Base-by-base conservation (phyloP, 1,140 invertebrate genomes). In the Halictus rubicundus region DNA sequence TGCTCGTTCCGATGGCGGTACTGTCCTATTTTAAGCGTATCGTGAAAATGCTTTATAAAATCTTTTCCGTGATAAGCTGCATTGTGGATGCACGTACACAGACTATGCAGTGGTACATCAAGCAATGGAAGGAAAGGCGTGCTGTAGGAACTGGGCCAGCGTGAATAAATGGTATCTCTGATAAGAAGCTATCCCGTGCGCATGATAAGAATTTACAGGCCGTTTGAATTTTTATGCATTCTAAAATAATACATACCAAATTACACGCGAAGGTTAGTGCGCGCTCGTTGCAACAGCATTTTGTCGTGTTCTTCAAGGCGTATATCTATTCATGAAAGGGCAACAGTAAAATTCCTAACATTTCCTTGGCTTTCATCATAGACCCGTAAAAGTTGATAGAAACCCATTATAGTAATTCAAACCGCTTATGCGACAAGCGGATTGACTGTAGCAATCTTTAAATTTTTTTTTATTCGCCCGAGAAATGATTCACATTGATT, bases 181-280 rank as follows among this genome's bases (percentile, higher is more conserved):
- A 79, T 79, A 79, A 79, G 78, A 73, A 68, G 54, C 49, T 57
- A 46, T 25, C 25, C 25, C 49, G 37, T 32, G 39, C n/a, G 32
- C 60, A 25, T 12, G 76, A 78, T 78, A 78, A 78, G 76, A 78
- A 72, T 64, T 72, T 78, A 64, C 76, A 78, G 68, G 23, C 23
- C 69, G 68, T 65, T 78, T n/a, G 60, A 78, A 72, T 78, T 78
- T 78, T 72, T 68, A 72, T 78, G 21, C 68, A 5, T 61, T 21
- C 49, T 57, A 32, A 72, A 64, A 64, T 65, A 78, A 64, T 64
- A 37, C 42, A 4, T 5, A 9, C 27, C 25, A 46, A 72, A 8
- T 68, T 78, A 7, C 68, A 49, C n/a, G n/a, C 27, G 16, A 61
- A 65, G 49, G 19, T 25, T 10, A 37, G 39, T 49, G 21, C 27